phyloP scores from a whole-genome alignment of 2,113 vertebrate genomes.

The Uria aalge region DNA sequence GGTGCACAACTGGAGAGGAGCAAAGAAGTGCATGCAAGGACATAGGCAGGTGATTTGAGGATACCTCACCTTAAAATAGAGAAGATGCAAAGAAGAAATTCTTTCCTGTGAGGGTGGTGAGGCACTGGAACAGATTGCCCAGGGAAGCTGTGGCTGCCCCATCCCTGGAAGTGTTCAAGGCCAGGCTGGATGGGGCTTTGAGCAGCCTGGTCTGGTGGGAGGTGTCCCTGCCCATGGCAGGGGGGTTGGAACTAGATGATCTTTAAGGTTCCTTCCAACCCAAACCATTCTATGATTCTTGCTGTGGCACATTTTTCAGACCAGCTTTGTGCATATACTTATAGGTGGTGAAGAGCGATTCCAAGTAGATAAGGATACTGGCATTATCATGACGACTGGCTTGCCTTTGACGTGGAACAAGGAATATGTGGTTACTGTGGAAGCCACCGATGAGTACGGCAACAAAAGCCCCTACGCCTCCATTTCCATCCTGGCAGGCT shows the following conservation, averaged over 20 bases:
- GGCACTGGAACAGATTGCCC: too few species aligned
- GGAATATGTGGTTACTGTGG: constrained; percentile 83
- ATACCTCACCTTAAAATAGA: background rate
- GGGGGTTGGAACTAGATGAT: too few species aligned
- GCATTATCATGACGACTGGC: constrained; percentile 80
- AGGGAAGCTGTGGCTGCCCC: too few species aligned
- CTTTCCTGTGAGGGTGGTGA: too few species aligned
- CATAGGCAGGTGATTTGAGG: background rate
- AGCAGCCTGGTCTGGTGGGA: too few species aligned
- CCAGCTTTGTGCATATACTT: background rate
- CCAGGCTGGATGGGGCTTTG: too few species aligned
- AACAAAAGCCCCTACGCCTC: constrained; percentile 74
- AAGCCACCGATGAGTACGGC: constrained; percentile 73
- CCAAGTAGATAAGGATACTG: constrained; percentile 77
- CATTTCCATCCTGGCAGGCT: constrained; percentile 79
- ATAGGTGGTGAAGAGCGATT: constrained; percentile 84
- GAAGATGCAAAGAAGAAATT: background rate
- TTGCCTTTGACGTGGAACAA: constrained; percentile 77
- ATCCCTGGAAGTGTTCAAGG: too few species aligned
- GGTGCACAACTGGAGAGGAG: background rate
- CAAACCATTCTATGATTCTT: background rate
- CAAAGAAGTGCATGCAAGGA: background rate
- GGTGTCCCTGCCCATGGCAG: too few species aligned
- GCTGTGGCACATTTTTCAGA: background rate
- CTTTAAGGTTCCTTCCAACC: too few species aligned